These are phyloP conservation scores for Bambusicola thoracicus DNA, from an alignment of 2,113 vertebrate genomes.

Conservation along the genomic window DNA sequence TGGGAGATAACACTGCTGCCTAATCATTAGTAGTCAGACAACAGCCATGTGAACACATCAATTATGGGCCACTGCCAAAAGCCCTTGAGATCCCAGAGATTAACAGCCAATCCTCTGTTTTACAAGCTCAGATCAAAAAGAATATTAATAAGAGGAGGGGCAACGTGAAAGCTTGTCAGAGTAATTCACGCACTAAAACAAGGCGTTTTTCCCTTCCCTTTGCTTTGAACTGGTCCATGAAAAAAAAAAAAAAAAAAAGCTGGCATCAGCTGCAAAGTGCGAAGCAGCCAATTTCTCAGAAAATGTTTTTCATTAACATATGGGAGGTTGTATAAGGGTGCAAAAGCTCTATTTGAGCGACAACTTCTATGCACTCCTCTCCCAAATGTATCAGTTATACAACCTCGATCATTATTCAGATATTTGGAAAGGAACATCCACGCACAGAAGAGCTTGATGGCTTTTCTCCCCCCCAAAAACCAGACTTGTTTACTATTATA, in stretches of 20 bases:
- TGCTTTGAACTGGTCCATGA: constrained; percentile 75
- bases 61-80: constrained; percentile 87
- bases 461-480: constrained; percentile 16
- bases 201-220: constrained; percentile 63
- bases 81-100: constrained; percentile 85
- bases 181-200: constrained; percentile 78
- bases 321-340: constrained; percentile 75
- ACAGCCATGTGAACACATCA: constrained; percentile 86
- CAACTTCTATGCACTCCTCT: constrained; percentile 36
- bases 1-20: constrained; percentile 82
- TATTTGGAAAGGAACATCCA: constrained; percentile 50
- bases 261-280: constrained; percentile 73
- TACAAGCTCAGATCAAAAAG: constrained; percentile 86
- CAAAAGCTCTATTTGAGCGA: constrained; percentile 62
- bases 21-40: constrained; percentile 86
- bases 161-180: constrained; percentile 79
- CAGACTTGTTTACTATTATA: not conserved
- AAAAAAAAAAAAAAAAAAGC: constrained; percentile 70
- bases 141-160: constrained; percentile 87
- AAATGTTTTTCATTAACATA: constrained; percentile 81
- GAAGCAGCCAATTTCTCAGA: constrained; percentile 74
- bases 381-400: constrained; percentile 38
- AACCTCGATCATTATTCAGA: constrained; percentile 22
- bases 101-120: constrained; percentile 87
- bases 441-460: not conserved